Base-by-base conservation (phyloP, 2,797 vertebrate species). In the Coracias cyanogaster region DNA sequence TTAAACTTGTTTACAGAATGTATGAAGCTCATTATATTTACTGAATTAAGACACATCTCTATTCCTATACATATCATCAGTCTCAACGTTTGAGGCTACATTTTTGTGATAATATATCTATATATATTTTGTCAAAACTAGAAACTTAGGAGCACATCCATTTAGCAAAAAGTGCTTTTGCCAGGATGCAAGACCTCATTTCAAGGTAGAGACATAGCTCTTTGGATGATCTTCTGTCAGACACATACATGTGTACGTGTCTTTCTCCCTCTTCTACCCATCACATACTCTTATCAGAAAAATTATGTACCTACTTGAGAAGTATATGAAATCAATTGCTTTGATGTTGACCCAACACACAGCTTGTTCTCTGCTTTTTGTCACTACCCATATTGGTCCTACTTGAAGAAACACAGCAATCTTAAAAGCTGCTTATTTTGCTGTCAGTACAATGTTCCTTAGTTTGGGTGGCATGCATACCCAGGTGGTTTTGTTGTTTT, bases 1-100 rank as follows among this genome's bases (percentile, higher is more conserved):
- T 97, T 96, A 96, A 96, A 96, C 74, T 90, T 96, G 80, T 97
- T 96, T 95, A 94, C 89, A 82, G 82, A 96, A 66, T 57, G 55
- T 96, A 91, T 89, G 73, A 95, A 97, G 57, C 57, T 97, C 79
- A 93, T 96, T 96, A 95, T 96, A 94, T 74, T 97, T 92, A 80
- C 58, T 72, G 43, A 57, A 62, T 69, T 52, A 77, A 77, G 69
- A 41, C 58, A 41, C 58, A 26, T 76, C 48, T 35, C 2, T 70
- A 73, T 92, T 96, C 62, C n/a, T 90, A 20, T 89, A 29, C 26
- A 7, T 83, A 45, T 87, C 60, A 39, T 61, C 25, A 66, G 8
- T 79, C 73, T 74, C 54, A 37, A 37, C 24, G 64, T 95, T 54
- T 93, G 86, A 93, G 74, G 69, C 67, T 76, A 16, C 78, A 90